A percentile compares a stretch with the other conserved stretches of the same genome.
These are phyloP conservation scores for Myocastor coypus DNA, from an alignment of 2,113 vertebrate species.

Conservation along the genomic window DNA sequence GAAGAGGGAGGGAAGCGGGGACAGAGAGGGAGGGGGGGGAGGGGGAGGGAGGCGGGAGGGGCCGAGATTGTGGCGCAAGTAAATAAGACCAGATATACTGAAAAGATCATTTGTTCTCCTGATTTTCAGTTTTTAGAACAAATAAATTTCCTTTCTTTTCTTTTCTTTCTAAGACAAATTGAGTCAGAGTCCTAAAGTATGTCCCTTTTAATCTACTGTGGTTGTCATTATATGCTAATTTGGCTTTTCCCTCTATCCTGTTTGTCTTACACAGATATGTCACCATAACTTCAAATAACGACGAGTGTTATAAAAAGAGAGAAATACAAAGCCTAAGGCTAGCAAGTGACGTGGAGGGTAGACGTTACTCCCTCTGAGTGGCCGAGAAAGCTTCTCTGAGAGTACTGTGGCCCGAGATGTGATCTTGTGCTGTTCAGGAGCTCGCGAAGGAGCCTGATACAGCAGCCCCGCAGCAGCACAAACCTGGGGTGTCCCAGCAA, in stretches of 20 bases:
- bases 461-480: too few relatives aligned
- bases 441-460: background rate
- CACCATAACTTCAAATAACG: background rate
- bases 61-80: background rate
- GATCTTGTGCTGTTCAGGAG: background rate
- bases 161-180: background rate
- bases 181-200: background rate
- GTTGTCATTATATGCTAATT: background rate
- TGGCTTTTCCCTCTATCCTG: background rate
- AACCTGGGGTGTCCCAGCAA: background rate
- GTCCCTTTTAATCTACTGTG: background rate
- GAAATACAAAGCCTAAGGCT: background rate
- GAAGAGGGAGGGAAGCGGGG: too few relatives aligned
- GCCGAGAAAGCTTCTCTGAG: background rate
- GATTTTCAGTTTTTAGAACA: slow-evolving; percentile 34
- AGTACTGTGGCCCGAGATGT: background rate
- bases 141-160: background rate
- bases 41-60: background rate
- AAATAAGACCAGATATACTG: background rate
- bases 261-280: slow-evolving; percentile 9
- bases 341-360: background rate
- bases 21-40: too few relatives aligned
- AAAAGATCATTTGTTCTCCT: background rate
- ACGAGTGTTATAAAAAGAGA: background rate
- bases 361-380: background rate